Evolutionary conservation across 2,888 invertebrate species (phyloP), one percentile per base, ranked within the genome.

Genomic region (Cepaea hortensis): DNA sequence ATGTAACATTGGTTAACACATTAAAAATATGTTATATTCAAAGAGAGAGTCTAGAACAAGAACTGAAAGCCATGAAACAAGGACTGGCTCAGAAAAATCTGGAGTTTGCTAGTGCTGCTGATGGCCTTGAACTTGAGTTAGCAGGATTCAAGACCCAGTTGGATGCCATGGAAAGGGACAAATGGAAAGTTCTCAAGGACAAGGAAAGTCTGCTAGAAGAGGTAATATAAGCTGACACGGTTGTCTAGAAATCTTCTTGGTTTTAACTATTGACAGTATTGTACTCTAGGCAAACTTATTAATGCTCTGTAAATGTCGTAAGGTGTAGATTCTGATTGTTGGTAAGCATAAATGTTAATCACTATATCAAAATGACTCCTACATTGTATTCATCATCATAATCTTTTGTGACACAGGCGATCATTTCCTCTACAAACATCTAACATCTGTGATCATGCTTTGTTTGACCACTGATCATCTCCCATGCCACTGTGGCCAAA

Each of bases 181-280:
- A 91, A 76, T 91, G 91, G 79, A 88, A 88, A 85, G 90, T 90
- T 4, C 86, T 92, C 13, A 91, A 91, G 81, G 93, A 93, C 76
- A 93, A 93, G 83, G 93, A 93, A 81, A 90, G 88, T 62, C 86
- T 93, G n/a, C 87, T 93, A 35, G 93, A 93, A 85, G 93, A 94
- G 92, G 94, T 93, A 75, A 77, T 85, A 3, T 61, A 5, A 61
- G 55, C 6, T 68, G 13, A 68, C 5, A 18, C 3, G 13, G n/a
- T 20, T n/a, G n/a, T 20, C 18, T 9, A 20, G n/a, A 20, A 68
- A 0, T 20, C 5, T 68, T 68, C n/a, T 68, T 68, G 68, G 18
- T 68, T 68, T 68, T 68, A 93, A 81, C 15, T 3, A 20, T 15
- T 3, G 6, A 20, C 18, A 11, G 0, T 55, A 55, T 55, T 9